Percentiles rank a stretch among this genome's conserved stretches.
Conservation (phyloP, 1,140 invertebrate species). For the Drosophila erecta region DNA sequence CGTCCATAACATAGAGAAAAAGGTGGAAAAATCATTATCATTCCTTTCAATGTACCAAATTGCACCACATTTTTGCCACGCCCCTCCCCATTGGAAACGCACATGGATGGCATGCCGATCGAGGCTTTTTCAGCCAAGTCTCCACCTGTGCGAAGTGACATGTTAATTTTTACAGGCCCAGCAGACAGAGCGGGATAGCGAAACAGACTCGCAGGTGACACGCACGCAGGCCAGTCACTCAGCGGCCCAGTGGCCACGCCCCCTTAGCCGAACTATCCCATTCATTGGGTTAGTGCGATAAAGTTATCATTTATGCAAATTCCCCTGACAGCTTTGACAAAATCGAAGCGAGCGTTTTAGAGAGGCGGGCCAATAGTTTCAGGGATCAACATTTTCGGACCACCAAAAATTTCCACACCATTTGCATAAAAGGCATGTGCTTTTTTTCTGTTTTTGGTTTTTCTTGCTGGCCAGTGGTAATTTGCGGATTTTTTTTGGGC, state of each 20-base stretch:
- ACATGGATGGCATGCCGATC: conserved; percentile 31
- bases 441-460: background rate
- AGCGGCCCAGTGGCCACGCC: conserved; percentile 56
- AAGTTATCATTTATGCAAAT: conserved; percentile 83
- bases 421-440: conserved; percentile 41
- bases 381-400: conserved; percentile 16
- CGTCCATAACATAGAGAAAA: too few species aligned
- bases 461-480: background rate
- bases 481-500: conserved; percentile 32
- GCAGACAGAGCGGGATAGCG: conserved; percentile 58
- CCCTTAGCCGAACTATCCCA: conserved; percentile 37
- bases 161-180: conserved; percentile 62
- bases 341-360: conserved; percentile 18
- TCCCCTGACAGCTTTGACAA: conserved; percentile 59
- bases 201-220: conserved; percentile 33
- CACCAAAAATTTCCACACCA: conserved; percentile 12
- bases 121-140: conserved; percentile 2
- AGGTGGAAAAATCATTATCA: too few species aligned
- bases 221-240: conserved; percentile 57
- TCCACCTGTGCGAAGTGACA: conserved; percentile 59
- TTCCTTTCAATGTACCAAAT: background rate
- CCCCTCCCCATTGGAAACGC: conserved; percentile 20
- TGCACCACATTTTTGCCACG: conserved; percentile 44
- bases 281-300: conserved; percentile 66
- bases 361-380: conserved; percentile 10